These are phyloP conservation scores for Electrona antarctica DNA, from an alignment of 2,113 vertebrate genomes.

Conservation along the genomic window DNA sequence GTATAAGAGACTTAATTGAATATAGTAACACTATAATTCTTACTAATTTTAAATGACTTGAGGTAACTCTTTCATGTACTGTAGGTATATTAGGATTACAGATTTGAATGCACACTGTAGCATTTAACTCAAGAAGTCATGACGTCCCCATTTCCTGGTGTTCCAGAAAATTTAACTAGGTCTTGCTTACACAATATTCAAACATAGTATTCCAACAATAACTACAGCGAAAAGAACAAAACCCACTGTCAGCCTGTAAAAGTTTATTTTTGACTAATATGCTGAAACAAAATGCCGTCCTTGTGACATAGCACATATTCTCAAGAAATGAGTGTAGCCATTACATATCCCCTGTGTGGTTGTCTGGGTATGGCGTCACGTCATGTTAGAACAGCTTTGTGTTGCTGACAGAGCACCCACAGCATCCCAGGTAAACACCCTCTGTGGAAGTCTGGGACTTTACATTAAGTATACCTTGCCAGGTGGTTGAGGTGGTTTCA, in stretches of 20 bases:
- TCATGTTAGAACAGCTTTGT: slow-evolving; percentile 22
- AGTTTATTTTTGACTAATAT: background rate
- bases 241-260: slow-evolving; percentile 2
- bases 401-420: slow-evolving; percentile 59
- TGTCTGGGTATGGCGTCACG: slow-evolving; percentile 38
- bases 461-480: slow-evolving; percentile 61
- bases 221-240: background rate
- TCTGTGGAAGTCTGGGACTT: slow-evolving; percentile 57
- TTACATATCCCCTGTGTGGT: background rate
- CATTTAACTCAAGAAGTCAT: background rate
- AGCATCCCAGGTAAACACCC: slow-evolving; percentile 65
- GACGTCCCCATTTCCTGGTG: background rate
- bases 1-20: too few species aligned
- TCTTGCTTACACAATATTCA: background rate
- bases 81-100: too few species aligned
- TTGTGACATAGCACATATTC: slow-evolving; percentile 27
- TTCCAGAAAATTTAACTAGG: background rate
- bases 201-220: background rate
- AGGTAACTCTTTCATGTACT: too few species aligned
- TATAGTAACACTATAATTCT: too few species aligned
- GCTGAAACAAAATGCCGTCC: slow-evolving; percentile 1
- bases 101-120: too few species aligned
- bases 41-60: too few species aligned
- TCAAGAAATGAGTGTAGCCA: slow-evolving; percentile 15
- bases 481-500: slow-evolving; percentile 12